Evolutionary conservation across 2,888 invertebrate species (phyloP), one percentile per base, ranked within the genome.

Genomic region (Chymomyza caudatula): DNA sequence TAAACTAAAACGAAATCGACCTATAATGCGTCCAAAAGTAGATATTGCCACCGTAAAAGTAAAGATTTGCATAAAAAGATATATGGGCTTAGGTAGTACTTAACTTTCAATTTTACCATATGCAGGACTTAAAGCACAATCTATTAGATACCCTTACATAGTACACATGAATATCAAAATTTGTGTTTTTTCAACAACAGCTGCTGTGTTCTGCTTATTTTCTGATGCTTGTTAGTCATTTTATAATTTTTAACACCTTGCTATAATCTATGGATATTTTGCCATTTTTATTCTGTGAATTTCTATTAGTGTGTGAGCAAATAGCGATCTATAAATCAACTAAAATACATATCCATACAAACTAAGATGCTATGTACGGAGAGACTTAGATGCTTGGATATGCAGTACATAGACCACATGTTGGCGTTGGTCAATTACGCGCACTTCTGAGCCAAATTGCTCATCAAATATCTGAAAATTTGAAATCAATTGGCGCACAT

Each of bases 391-490:
- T 37, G 11, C 29, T 37, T 11, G 11, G 29, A 37, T 37, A 37
- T 37, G 29, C 11, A 37, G 29, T 37, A 37, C 29, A 37, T 37
- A 65, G 29, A 67, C 65, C 73, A 81, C 59, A 78, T 82, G 77
- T 70, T 68, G 68, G 65, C 47, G 22, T 20, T 51, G 19, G 13
- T 66, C 70, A 78, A 78, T 78, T 76, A 78, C 65, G 68, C 71
- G 65, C 65, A 83, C 77, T 78, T 67, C 65, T 64, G 60, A 65
- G 62, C 67, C 64, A 72, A 80, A 72, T 75, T 66, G 64, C 63
- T 60, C 65, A 77, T 77, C 76, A 72, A 69, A 67, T 62, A 51
- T 58, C 43, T 20, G 29, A 47, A 43, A 59, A 60, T 44, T 63
- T 52, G n/a, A 42, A 54, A 20, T 51, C 51, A 22, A 51, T 71